Evolutionary conservation across 1,140 invertebrate species (phyloP), one percentile per base, ranked within the genome.

Genomic region (Drosophila ogumai): DNA sequence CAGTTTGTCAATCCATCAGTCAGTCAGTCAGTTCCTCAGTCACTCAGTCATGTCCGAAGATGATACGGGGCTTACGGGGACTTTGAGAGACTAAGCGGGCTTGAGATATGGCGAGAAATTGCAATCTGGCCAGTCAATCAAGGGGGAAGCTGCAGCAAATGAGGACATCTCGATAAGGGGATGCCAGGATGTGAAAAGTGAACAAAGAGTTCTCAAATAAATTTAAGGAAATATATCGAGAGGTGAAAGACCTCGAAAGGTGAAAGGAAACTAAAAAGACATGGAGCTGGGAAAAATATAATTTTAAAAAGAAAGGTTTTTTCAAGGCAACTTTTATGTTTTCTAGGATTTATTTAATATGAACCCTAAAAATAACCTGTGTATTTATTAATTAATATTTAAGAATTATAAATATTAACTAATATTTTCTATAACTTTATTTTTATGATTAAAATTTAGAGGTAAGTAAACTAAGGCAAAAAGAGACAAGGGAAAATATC

Each of bases 1-100:
- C 69, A 54, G 34, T 40, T 59, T 69, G 68, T 64, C 66, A 77
- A 43, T 44, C 55, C 63, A 55, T 74, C 80, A 77, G 34, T 59
- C 34, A 66, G 72, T 31, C 15, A 60, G 32, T 40, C 56, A 17
- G 32, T 12, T 41, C 22, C 46, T n/a, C 17, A 41, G 6, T 25
- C 47, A 38, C 12, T 68, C 55, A 47, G 19, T 52, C 58, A 60
- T 15, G 34, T 32, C 19, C 36, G 28, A 13, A 32, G 64, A 49
- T 67, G 25, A 36, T 36, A 15, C 60, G 31, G n/a, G 38, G 31
- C 8, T 31, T 47, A 25, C 25, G 65, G 38, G 28, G 40, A 34
- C 25, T 64, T 60, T 25, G 28, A 13, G 55, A 25, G 49, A 40
- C 58, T 63, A 19, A 40, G 67, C 32, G 46, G 38, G 6, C n/a